These are phyloP conservation scores for Leucoraja erinaceus DNA, from an alignment of 2,113 vertebrate species.

Conservation along the genomic window DNA sequence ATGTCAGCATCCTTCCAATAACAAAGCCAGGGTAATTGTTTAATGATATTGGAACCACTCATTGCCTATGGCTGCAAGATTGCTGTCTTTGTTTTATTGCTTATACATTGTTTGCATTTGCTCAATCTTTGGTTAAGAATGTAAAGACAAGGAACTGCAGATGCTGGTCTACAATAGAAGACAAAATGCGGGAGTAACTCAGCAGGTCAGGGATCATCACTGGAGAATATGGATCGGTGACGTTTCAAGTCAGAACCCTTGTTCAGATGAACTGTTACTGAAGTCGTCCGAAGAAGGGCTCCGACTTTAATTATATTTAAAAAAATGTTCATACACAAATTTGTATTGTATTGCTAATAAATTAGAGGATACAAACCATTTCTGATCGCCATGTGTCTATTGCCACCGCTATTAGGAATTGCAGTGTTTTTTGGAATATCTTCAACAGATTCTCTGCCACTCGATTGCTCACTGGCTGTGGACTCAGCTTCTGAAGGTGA, in stretches of 20 bases:
- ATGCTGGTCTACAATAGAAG: no score
- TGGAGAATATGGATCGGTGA: no score
- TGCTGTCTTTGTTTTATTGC: background rate
- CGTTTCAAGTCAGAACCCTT: no score
- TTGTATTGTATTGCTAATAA: background rate
- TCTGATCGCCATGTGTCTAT: constrained; percentile 62
- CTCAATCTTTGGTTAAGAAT: background rate
- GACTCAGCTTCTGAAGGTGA: constrained; percentile 86
- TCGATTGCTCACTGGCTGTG: constrained; percentile 77
- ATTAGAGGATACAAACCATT: constrained; percentile 60
- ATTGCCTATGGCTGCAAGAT: background rate
- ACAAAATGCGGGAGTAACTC: no score
- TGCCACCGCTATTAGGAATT: constrained; percentile 56
- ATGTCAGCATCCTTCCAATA: background rate
- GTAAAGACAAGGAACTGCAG: no score
- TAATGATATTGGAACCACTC: background rate
- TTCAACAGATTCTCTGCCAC: constrained; percentile 70
- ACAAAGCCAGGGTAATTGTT: background rate
- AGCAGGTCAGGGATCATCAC: no score
- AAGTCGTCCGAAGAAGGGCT: background rate
- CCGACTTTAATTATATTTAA: background rate
- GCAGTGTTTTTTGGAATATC: constrained; percentile 62
- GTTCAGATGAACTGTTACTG: no score
- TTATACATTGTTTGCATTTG: background rate
- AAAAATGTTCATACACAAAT: background rate